Conservation (phyloP, 2,888 invertebrate genomes). For the Drosophila merina region DNA sequence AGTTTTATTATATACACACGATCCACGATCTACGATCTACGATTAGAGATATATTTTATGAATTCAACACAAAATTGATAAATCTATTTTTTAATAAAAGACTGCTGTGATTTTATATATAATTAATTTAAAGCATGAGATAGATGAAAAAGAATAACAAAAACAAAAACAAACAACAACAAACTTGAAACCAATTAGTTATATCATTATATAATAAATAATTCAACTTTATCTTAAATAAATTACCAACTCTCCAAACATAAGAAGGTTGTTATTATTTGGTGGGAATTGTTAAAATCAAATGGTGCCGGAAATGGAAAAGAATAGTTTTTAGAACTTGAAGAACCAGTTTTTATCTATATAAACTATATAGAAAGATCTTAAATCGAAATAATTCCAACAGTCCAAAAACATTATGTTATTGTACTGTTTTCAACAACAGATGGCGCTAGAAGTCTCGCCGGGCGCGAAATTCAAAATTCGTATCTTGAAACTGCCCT, state of each 20-base stretch:
- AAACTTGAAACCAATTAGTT: constrained; percentile 66
- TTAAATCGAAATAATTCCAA: not conserved
- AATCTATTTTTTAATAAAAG: constrained; percentile 80
- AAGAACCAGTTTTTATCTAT: too few relatives aligned
- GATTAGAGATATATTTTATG: constrained; percentile 29
- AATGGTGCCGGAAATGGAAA: too few relatives aligned
- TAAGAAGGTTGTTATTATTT: not conserved
- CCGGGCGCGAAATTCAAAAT: not conserved
- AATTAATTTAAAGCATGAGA: constrained; percentile 67
- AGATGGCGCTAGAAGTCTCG: not conserved
- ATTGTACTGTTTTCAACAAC: not conserved
- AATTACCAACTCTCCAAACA: constrained; percentile 74
- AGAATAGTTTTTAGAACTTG: too few relatives aligned
- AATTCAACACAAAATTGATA: constrained; percentile 60
- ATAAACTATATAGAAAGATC: too few relatives aligned
- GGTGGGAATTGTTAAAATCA: not conserved
- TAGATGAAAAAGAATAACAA: constrained; percentile 40
- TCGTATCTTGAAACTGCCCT: not conserved
- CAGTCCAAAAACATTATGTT: not conserved
- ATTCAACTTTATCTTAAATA: constrained; percentile 79
- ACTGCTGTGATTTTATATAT: constrained; percentile 84
- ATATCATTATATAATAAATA: constrained; percentile 69
- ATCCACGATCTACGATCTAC: constrained; percentile 11
- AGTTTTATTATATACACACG: constrained; percentile 42
- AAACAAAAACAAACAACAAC: constrained; percentile 45